Conservation (phyloP, 2,113 vertebrate species). For the Bos indicus region DNA sequence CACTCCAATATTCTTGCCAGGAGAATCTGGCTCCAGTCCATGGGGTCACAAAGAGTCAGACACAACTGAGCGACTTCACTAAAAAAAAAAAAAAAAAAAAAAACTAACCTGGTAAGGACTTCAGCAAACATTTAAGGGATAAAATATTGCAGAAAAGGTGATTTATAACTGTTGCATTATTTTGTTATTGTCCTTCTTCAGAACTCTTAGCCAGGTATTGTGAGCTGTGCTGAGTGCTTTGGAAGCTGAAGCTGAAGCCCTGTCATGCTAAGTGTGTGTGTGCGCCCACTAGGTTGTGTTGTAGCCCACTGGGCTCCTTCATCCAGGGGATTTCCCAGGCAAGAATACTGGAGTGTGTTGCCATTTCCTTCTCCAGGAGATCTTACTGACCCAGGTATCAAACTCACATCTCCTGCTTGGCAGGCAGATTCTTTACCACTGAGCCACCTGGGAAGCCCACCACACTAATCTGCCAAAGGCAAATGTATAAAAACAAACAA, state of each 20-base stretch:
- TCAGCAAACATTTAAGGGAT: not conserved
- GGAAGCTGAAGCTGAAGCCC: not conserved
- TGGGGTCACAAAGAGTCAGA: too few species aligned
- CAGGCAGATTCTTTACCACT: not conserved
- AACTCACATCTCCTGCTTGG: not conserved
- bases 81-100: too few species aligned
- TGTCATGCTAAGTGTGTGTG: not conserved
- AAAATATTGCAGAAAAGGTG: not conserved
- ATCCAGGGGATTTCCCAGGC: not conserved
- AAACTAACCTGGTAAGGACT: not conserved
- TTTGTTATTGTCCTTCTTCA: not conserved
- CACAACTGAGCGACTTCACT: too few species aligned
- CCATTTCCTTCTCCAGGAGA: not conserved
- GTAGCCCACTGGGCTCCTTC: not conserved
- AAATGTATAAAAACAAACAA: constrained; percentile 3
- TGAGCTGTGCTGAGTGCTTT: not conserved
- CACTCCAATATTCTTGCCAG: too few species aligned
- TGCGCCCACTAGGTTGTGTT: not conserved
- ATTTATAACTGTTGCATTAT: not conserved
- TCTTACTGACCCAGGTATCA: not conserved
- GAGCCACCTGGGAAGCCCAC: not conserved
- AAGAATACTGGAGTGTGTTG: not conserved
- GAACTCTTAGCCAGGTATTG: not conserved
- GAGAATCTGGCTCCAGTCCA: too few species aligned
- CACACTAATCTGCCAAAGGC: not conserved